Evolutionary conservation across 2,797 vertebrate species (phyloP).

Genomic region (Macropodus opercularis): DNA sequence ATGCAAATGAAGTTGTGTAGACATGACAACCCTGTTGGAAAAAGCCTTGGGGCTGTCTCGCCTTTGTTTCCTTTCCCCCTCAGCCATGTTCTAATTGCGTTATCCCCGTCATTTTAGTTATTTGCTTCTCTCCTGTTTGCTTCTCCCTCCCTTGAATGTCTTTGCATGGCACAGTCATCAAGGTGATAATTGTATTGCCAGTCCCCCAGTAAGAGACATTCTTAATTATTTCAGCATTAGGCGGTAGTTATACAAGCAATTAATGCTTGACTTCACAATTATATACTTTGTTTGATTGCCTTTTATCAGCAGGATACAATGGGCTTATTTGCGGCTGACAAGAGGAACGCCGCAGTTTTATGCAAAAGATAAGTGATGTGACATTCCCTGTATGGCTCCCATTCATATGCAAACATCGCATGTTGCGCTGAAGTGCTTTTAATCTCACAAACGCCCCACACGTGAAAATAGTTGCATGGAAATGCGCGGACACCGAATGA

Average conservation of each 20-base stretch:
- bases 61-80: conserved; percentile 70
- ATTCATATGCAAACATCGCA: conserved; percentile 70
- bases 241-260: conserved; percentile 78
- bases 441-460: conserved; percentile 48
- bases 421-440: conserved; percentile 66
- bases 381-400: conserved; percentile 54
- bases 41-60: conserved; percentile 70
- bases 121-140: conserved; percentile 62
- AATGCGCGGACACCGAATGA: conserved; percentile 43
- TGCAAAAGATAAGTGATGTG: conserved; percentile 74
- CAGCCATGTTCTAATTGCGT: conserved; percentile 72
- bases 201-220: conserved; percentile 77
- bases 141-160: conserved; percentile 66
- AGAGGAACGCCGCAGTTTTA: conserved; percentile 59
- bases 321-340: conserved; percentile 70
- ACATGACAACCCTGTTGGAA: conserved; percentile 71
- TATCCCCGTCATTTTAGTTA: conserved; percentile 72
- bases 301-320: conserved; percentile 77
- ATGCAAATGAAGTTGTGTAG: conserved; percentile 76
- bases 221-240: conserved; percentile 80
- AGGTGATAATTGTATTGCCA: conserved; percentile 80
- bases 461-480: conserved; percentile 47
- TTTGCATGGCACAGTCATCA: conserved; percentile 75
- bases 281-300: conserved; percentile 81
- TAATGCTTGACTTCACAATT: conserved; percentile 81